Percentiles rank a stretch among this genome's conserved stretches.
phyloP scores from a whole-genome alignment of 2,888 invertebrate genomes.

The Lithosia quadra region DNA sequence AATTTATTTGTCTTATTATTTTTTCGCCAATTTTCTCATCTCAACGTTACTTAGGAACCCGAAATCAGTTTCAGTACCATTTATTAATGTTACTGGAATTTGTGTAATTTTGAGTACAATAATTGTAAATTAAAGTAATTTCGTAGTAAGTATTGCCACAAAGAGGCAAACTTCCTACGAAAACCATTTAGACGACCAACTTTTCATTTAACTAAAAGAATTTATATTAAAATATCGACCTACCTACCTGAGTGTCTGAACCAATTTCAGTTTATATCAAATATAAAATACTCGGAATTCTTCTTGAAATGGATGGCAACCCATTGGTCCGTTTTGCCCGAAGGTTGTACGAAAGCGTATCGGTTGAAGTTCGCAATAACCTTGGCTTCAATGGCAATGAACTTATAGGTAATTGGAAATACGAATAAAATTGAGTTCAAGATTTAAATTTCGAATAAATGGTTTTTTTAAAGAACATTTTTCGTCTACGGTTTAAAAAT shows the following conservation, averaged over 20 bases:
- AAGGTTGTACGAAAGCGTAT: constrained; percentile 43
- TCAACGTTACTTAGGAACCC: not conserved
- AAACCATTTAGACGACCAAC: not conserved
- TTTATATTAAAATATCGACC: constrained; percentile 1
- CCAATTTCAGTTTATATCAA: constrained; percentile 11
- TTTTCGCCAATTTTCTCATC: not conserved
- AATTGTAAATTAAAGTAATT: not conserved
- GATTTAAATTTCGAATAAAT: constrained; percentile 27
- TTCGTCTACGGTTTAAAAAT: not conserved
- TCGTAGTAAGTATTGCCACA: not conserved
- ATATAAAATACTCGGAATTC: constrained; percentile 17
- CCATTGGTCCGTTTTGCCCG: constrained; percentile 34
- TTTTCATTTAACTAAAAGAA: constrained; percentile 3
- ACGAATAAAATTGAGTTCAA: constrained; percentile 35
- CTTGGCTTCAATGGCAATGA: constrained; percentile 48
- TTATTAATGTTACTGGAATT: not conserved
- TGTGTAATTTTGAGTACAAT: not conserved
- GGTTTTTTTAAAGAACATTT: constrained; percentile 20
- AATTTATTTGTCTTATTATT: not conserved
- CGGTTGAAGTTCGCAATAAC: constrained; percentile 39
- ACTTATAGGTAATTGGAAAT: constrained; percentile 44
- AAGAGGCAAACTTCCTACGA: no score
- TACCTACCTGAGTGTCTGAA: constrained; percentile 1
- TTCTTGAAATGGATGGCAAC: constrained; percentile 34
- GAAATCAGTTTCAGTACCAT: not conserved